A percentile compares a stretch with the other conserved stretches of the same genome.
phyloP scores from a whole-genome alignment of 2,113 vertebrate species.

The Triplophysa tibetana region DNA sequence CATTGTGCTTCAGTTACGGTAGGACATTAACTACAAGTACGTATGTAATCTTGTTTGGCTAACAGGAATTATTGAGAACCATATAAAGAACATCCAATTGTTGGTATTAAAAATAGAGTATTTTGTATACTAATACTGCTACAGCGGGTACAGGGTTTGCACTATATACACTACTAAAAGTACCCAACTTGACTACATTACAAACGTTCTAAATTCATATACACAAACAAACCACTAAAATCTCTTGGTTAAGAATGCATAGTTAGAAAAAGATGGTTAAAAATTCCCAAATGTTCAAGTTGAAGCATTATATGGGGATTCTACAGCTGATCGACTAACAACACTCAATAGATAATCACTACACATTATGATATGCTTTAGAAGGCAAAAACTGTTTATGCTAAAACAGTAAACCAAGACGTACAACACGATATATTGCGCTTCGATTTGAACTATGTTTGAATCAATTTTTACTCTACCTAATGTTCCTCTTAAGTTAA shows the following conservation, averaged over 20 bases:
- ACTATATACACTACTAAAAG: constrained; percentile 70
- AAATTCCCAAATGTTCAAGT: constrained; percentile 58
- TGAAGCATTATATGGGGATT: constrained; percentile 44
- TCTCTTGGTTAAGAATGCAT: constrained; percentile 78
- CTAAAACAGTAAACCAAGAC: constrained; percentile 47
- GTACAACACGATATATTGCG: constrained; percentile 58
- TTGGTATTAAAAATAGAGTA: constrained; percentile 69
- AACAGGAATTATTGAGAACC: constrained; percentile 63
- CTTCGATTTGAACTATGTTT: constrained; percentile 63
- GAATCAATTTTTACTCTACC: constrained; percentile 62
- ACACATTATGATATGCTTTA: constrained; percentile 41
- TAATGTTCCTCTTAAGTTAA: constrained; percentile 57
- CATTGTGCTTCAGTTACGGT: constrained; percentile 73
- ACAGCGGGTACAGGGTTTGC: constrained; percentile 57
- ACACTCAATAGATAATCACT: constrained; percentile 21
- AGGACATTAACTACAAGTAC: constrained; percentile 60
- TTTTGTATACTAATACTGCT: constrained; percentile 65
- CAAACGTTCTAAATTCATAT: constrained; percentile 65
- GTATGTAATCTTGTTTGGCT: constrained; percentile 77
- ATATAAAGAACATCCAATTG: constrained; percentile 65
- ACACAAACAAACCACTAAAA: constrained; percentile 68
- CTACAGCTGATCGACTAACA: constrained; percentile 17
- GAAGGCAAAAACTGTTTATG: constrained; percentile 43
- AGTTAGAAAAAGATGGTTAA: constrained; percentile 72
- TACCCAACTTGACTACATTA: constrained; percentile 66